Evolutionary conservation across 2,888 invertebrate species (phyloP), one percentile per base, ranked within the genome.

Genomic region (Nomada hirtipes): DNA sequence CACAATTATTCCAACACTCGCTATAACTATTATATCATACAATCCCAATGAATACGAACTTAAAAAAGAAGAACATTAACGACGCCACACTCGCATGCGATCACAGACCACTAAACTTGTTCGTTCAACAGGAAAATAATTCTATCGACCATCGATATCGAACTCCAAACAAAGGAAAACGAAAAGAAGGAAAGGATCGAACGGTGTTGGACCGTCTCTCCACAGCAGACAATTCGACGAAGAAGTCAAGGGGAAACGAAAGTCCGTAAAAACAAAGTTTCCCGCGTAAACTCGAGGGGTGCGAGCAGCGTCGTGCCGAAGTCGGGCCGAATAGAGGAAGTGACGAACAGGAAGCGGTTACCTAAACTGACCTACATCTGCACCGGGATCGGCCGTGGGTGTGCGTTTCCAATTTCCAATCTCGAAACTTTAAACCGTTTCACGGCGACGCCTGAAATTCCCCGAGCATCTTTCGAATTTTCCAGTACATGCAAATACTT

Each of bases 351-450:
- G 77, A 83, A 75, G 52, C 71, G 61, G 64, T 68, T 63, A 29
- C 59, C 59, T 78, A 72, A 70, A 77, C 53, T 75, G 82, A 77
- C 82, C 77, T 75, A 75, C 74, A 79, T 79, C 61, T 36, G 65
- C 42, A 52, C 29, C 15, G 2, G n/a, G 44, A 10, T 13, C 13
- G 26, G 29, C 42, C 47, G 29, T 13, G 57, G 69, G 76, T 75
- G 72, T 82, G 75, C 83, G 74, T 83, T 84, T 84, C 73, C 84
- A 79, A 84, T 83, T 84, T 84, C 79, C 84, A 83, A 84, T 84
- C 79, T 78, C 79, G 65, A 72, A 84, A 84, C 83, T 84, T 79
- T 83, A 73, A 84, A 84, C 69, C 72, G 72, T 74, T 65, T 63
- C 65, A 50, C 52, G 65, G 60, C 61, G 69, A 52, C 68, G 64